Evolutionary conservation across 2,888 invertebrate genomes (phyloP), one percentile per base, ranked within the genome.

Genomic region (Phyllotreta striolata): DNA sequence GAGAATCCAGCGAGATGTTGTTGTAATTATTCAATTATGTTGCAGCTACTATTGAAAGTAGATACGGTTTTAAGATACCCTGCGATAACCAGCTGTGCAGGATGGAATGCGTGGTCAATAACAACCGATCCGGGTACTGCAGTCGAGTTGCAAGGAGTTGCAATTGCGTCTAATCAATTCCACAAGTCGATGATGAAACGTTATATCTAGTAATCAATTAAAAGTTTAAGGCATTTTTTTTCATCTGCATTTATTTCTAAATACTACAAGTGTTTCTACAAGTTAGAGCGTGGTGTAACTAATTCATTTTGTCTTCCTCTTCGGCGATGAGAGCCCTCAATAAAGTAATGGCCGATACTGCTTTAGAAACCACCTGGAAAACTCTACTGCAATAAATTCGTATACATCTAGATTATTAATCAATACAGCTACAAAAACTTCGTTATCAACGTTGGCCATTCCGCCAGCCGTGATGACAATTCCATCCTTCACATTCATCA

Each of bases 391-490:
- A 41, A 9, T 6, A 12, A 6, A 6, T 7, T 46, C 13, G 6
- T 46, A 54, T 24, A 3, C 24, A 24, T 24, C 24, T 24, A 24
- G 38, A 52, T 6, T 41, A 40, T 54, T 8, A 13, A 10, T 8
- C 39, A 37, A 24, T 63, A 70, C 71, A 6, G 43, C 35, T 5
- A 70, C 52, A 6, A 72, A 44, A 10, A 69, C 34, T 63, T 69
- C 66, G 47, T 70, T 72, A 34, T 70, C 66, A 8, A 69, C 66
- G 3, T 55, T 40, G 1, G 63, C 55, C 55, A 70, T 61, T 7
- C 69, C 70, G 12, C 64, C 69, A 8, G 67, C 72, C 7, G 34
- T 66, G n/a, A 72, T 64, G 5, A 46, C 61, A 13, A 70, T 62
- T 1, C 66, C 69, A 44, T 63, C 62, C 46, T 63, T 65, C 0